These are phyloP conservation scores for Furnarius figulus DNA, from an alignment of 2,113 vertebrate species.

Conservation along the genomic window DNA sequence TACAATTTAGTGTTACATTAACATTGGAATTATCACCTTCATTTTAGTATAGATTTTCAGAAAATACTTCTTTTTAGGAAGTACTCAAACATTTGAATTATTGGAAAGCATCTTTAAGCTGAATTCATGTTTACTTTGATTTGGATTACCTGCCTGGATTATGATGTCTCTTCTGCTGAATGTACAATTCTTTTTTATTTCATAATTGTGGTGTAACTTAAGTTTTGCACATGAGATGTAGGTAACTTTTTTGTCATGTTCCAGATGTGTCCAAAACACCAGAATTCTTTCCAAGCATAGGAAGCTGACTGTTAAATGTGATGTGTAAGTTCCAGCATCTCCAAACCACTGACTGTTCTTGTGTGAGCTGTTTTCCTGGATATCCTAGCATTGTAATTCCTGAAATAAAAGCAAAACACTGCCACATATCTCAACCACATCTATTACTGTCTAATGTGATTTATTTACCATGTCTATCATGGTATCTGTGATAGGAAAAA, in stretches of 20 bases:
- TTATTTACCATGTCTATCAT: not conserved
- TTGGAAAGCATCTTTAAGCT: not conserved
- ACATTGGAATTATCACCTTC: not conserved
- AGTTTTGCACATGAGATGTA: slow-evolving; percentile 63
- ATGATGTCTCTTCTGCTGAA: slow-evolving; percentile 6
- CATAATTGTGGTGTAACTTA: not conserved
- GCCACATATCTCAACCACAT: slow-evolving; percentile 61
- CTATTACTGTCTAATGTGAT: slow-evolving; percentile 15
- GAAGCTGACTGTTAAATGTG: slow-evolving; percentile 47
- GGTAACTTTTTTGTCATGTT: slow-evolving; percentile 59
- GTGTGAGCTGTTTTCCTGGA: slow-evolving; percentile 82
- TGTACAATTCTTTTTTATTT: not conserved
- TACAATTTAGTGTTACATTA: not conserved
- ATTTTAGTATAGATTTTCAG: not conserved
- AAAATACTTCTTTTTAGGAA: not conserved
- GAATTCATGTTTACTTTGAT: not conserved
- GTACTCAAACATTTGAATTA: not conserved
- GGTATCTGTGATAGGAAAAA: not conserved
- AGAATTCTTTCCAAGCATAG: not conserved
- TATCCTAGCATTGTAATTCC: slow-evolving; percentile 81
- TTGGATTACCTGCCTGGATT: not conserved
- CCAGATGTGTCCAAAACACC: not conserved
- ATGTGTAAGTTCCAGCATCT: slow-evolving; percentile 72
- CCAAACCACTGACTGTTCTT: slow-evolving; percentile 83
- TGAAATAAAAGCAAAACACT: slow-evolving; percentile 86